phyloP scores from a whole-genome alignment of 2,797 vertebrate species.

The Microctenopoma lineatum region DNA sequence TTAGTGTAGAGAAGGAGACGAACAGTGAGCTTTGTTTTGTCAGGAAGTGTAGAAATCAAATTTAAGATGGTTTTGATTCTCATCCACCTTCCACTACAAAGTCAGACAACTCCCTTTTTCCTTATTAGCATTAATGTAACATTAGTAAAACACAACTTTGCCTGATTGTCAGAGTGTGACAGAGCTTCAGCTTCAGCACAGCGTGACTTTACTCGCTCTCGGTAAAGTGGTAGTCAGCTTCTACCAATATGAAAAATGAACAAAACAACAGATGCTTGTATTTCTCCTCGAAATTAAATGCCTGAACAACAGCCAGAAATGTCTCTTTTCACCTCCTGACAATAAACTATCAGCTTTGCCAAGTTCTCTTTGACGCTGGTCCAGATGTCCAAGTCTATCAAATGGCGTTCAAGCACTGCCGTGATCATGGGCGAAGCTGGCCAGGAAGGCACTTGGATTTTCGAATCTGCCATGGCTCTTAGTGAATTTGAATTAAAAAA shows the following conservation, averaged over 20 bases:
- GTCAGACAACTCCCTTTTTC: not conserved
- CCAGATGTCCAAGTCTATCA: slow-evolving; percentile 75
- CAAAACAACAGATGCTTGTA: slow-evolving; percentile 69
- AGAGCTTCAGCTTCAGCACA: slow-evolving; percentile 4
- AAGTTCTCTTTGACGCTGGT: slow-evolving; percentile 69
- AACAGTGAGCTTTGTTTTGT: slow-evolving; percentile 28
- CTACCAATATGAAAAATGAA: slow-evolving; percentile 67
- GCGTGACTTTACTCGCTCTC: slow-evolving; percentile 30
- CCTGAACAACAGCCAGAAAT: slow-evolving; percentile 74
- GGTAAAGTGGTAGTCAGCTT: slow-evolving; percentile 49
- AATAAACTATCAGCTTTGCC: slow-evolving; percentile 60
- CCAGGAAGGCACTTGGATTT: slow-evolving; percentile 74
- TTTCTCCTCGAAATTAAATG: slow-evolving; percentile 66
- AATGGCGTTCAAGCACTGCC: slow-evolving; percentile 62
- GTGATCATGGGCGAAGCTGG: slow-evolving; percentile 45
- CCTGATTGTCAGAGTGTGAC: slow-evolving; percentile 14
- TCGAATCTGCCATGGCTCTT: slow-evolving; percentile 44
- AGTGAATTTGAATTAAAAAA: slow-evolving; percentile 44
- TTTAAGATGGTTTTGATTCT: slow-evolving; percentile 14
- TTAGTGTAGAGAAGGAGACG: slow-evolving; percentile 28
- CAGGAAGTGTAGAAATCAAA: slow-evolving; percentile 23
- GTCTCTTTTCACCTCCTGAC: slow-evolving; percentile 63
- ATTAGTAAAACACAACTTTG: slow-evolving; percentile 41
- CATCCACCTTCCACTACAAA: slow-evolving; percentile 27
- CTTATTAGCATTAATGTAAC: slow-evolving; percentile 28